Base-by-base conservation (phyloP, 1,140 invertebrate genomes). In the Nebria ingens region DNA sequence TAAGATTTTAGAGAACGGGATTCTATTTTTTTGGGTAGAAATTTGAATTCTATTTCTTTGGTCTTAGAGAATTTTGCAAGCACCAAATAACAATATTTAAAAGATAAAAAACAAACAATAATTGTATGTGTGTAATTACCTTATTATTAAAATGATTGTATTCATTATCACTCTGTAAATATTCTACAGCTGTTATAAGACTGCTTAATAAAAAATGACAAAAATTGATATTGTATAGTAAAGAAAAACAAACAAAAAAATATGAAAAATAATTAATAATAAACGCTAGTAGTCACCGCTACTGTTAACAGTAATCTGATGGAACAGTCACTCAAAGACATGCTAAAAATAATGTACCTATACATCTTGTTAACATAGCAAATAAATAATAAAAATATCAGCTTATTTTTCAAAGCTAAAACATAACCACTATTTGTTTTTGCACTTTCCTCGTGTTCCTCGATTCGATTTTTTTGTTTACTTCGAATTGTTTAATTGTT, bases 361-460 rank as follows among this genome's bases (percentile, higher is more conserved):
- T n/a, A 45, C 40, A 45, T 45, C 40, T 45, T 45, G 40, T 45
- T 45, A 45, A 45, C 40, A 45, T 45, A 45, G 40, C 40, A 45
- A 45, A 45, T 45, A 45, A 45, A n/a, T n/a, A n/a, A n/a, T n/a
- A n/a, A n/a, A n/a, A 45, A 45, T 45, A 45, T 45, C 40, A 45
- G 40, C 40, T 45, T 45, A 45, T 45, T 45, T 45, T 45, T 45
- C 40, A 45, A 45, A 45, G 40, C 40, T 45, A 45, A 45, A 34
- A n/a, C n/a, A n/a, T n/a, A 45, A 45, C 17, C 40, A 45, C 40
- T 45, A 45, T 17, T 45, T 45, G 40, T 45, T 45, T 45, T 45
- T 45, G 6, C 6, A 45, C 6, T 45, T 9, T 17, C 17, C 40
- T 17, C 25, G 25, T 34, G 25, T 34, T 34, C 25, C 25, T n/a